phyloP scores from a whole-genome alignment of 2,113 vertebrate genomes.

The Syngnathus typhle region DNA sequence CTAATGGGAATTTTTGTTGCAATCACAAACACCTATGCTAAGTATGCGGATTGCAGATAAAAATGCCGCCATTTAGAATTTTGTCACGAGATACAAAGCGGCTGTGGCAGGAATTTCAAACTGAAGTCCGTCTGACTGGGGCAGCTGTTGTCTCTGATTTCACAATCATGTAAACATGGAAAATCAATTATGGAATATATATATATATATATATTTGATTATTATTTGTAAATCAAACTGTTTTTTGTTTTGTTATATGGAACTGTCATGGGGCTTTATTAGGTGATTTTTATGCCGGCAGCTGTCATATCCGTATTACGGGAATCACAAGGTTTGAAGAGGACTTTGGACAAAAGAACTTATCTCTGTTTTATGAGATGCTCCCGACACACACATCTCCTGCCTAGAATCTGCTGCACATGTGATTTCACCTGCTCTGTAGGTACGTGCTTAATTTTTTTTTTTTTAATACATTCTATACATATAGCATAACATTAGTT shows the following conservation, averaged over 20 bases:
- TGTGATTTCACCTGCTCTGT: slow-evolving; percentile 31
- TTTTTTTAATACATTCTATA: slow-evolving; percentile 1
- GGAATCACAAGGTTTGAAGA: slow-evolving; percentile 51
- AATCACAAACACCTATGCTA: slow-evolving; percentile 4
- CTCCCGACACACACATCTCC: slow-evolving; percentile 19
- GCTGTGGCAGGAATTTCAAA: slow-evolving; percentile 36
- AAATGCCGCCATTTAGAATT: slow-evolving; percentile 20
- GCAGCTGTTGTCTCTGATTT: slow-evolving; percentile 44
- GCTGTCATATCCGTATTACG: slow-evolving; percentile 22
- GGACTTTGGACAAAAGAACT: slow-evolving; percentile 63
- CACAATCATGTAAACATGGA: not conserved
- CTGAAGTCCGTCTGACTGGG: slow-evolving; percentile 25
- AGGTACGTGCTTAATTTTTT: slow-evolving; percentile 38
- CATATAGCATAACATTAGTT: not conserved
- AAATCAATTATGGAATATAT: not conserved
- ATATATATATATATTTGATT: not conserved
- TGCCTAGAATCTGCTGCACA: slow-evolving; percentile 31
- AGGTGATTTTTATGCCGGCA: slow-evolving; percentile 9
- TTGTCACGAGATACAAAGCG: slow-evolving; percentile 16
- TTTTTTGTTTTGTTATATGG: slow-evolving; percentile 7
- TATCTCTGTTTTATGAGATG: slow-evolving; percentile 54
- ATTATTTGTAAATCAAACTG: not conserved
- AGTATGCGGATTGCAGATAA: slow-evolving; percentile 23
- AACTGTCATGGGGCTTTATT: slow-evolving; percentile 2
- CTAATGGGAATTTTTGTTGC: slow-evolving; percentile 9